phyloP scores from a whole-genome alignment of 2,113 vertebrate species.

The Phoenicopterus ruber region DNA sequence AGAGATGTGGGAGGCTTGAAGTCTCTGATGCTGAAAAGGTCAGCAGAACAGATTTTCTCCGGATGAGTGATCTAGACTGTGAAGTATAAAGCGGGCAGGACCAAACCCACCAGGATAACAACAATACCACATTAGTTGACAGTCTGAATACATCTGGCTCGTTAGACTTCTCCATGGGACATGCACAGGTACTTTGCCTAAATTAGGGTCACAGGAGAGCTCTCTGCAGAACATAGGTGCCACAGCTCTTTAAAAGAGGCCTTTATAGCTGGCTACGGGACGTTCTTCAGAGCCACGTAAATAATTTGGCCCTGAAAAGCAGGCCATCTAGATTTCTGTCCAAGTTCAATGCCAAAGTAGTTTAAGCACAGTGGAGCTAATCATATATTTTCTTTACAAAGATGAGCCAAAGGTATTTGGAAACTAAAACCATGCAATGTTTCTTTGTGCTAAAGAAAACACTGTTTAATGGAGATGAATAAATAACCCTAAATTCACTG shows the following conservation, averaged over 20 bases:
- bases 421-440: neutral
- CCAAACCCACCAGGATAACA: neutral
- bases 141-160: neutral
- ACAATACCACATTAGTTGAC: accelerated
- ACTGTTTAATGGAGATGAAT: neutral
- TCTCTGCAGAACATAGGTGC: neutral
- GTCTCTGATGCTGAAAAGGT: neutral
- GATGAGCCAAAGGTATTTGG: neutral
- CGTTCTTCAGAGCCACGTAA: neutral
- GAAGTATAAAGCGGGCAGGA: neutral
- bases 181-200: neutral
- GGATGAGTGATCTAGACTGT: neutral
- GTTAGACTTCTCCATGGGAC: neutral
- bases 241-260: neutral
- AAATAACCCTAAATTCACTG: neutral
- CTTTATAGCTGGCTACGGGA: neutral
- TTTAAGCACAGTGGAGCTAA: neutral
- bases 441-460: neutral
- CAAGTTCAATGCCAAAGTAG: neutral
- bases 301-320: neutral
- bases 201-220: neutral
- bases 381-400: neutral
- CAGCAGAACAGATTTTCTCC: neutral
- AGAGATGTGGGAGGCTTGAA: neutral
- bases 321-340: neutral